These are phyloP conservation scores for Corvus cornix DNA, from an alignment of 2,113 vertebrate genomes.

Conservation along the genomic window DNA sequence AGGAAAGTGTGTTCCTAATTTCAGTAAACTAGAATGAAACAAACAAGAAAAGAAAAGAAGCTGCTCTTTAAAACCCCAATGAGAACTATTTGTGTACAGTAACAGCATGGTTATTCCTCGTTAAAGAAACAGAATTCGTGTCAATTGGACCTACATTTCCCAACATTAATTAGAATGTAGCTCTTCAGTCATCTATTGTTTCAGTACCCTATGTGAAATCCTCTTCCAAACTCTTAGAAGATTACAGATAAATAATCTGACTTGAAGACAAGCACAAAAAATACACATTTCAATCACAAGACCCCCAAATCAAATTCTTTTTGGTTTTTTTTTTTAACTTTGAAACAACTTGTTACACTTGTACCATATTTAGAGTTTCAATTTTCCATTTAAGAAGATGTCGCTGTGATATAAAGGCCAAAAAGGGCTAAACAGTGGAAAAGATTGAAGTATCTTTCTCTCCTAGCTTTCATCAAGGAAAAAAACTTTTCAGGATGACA, in stretches of 20 bases:
- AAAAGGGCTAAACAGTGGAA: background rate
- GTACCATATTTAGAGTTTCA: background rate
- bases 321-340: background rate
- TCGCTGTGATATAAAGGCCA: background rate
- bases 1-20: background rate
- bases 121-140: background rate
- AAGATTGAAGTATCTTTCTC: background rate
- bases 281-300: background rate
- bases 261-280: background rate
- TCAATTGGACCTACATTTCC: background rate
- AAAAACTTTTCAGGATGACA: background rate
- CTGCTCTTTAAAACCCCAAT: background rate
- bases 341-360: background rate
- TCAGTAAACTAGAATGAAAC: background rate
- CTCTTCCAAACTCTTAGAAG: background rate
- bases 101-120: background rate
- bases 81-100: background rate
- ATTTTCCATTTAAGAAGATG: background rate
- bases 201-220: background rate
- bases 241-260: background rate
- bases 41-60: rapidly evolving
- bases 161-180: background rate
- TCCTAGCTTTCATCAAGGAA: background rate
- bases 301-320: background rate
- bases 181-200: background rate